phyloP scores from a whole-genome alignment of 2,888 invertebrate genomes.

The Papilio protenor region DNA sequence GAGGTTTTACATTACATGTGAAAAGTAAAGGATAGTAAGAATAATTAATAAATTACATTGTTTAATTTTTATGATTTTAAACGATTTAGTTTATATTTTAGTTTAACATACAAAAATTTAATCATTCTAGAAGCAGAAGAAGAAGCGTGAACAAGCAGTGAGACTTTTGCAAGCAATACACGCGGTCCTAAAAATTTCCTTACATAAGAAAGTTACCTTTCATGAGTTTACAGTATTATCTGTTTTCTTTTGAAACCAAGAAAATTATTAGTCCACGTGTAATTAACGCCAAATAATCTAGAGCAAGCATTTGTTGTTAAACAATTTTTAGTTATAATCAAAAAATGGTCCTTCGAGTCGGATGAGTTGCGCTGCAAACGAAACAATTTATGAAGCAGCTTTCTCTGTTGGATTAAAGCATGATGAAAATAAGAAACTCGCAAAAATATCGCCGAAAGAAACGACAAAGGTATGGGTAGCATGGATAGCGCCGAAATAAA shows the following conservation, averaged over 20 bases:
- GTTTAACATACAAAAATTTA: slow-evolving; percentile 28
- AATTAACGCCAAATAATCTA: background rate
- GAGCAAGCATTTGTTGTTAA: slow-evolving; percentile 26
- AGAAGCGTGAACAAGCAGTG: slow-evolving; percentile 41
- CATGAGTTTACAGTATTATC: background rate
- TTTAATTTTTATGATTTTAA: slow-evolving; percentile 30
- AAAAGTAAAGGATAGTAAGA: background rate
- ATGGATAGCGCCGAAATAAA: slow-evolving; percentile 4
- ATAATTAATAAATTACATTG: background rate
- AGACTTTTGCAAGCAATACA: slow-evolving; percentile 19
- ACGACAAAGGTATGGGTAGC: slow-evolving; percentile 21
- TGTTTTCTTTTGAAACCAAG: background rate
- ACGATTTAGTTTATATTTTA: slow-evolving; percentile 30
- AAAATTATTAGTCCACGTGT: slow-evolving; percentile 10
- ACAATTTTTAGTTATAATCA: background rate
- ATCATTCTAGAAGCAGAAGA: slow-evolving; percentile 31
- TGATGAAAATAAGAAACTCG: background rate
- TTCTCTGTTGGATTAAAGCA: background rate
- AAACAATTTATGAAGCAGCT: background rate
- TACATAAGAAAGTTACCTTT: background rate
- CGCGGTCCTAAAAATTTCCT: slow-evolving; percentile 4
- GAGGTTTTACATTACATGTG: background rate
- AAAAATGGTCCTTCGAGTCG: slow-evolving; percentile 32
- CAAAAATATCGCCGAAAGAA: slow-evolving; percentile 8
- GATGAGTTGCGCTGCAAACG: background rate